Base-by-base conservation (phyloP, 2,888 invertebrate genomes). In the Anthrax anthrax region DNA sequence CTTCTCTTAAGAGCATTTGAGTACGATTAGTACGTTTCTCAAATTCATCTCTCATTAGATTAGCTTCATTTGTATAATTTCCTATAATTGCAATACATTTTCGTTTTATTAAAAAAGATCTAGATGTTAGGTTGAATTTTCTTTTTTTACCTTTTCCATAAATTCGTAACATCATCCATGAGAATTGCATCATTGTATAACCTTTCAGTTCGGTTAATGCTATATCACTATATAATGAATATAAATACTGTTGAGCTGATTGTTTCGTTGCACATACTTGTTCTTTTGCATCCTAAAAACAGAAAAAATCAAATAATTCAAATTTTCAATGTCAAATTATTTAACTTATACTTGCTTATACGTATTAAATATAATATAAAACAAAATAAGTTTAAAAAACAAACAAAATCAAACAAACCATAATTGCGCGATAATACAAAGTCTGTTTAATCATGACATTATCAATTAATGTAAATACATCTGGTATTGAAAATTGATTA, bases 101-200 rank as follows among this genome's bases (percentile, higher is more conserved):
- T n/a, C n/a, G n/a, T n/a, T n/a, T n/a, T n/a, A n/a, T n/a, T n/a
- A n/a, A n/a, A n/a, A n/a, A n/a, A n/a, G n/a, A n/a, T n/a, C n/a
- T n/a, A n/a, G n/a, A n/a, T n/a, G n/a, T n/a, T n/a, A n/a, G n/a
- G n/a, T n/a, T n/a, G n/a, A n/a, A n/a, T n/a, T n/a, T n/a, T n/a
- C n/a, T n/a, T n/a, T 43, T 47, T 58, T 61, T 70, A 84, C 86
- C 87, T 73, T 80, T 78, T 44, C 80, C 81, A 52, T 85, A 83
- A 39, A 85, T 72, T 58, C 78, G 76, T 41, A 87, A 71, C 51
- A 90, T 71, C 80, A 87, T 85, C 76, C 84, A 90, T 0, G 89
- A 85, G 70, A 89, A 90, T 63, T 90, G 88, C 72, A 88, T 81
- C 84, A 90, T 86, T 32, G 82, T 78, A 64, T 84, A 88, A 2